Conservation (phyloP, 53 echinoderm and acorn worm genomes). For the Astropecten irregularis region DNA sequence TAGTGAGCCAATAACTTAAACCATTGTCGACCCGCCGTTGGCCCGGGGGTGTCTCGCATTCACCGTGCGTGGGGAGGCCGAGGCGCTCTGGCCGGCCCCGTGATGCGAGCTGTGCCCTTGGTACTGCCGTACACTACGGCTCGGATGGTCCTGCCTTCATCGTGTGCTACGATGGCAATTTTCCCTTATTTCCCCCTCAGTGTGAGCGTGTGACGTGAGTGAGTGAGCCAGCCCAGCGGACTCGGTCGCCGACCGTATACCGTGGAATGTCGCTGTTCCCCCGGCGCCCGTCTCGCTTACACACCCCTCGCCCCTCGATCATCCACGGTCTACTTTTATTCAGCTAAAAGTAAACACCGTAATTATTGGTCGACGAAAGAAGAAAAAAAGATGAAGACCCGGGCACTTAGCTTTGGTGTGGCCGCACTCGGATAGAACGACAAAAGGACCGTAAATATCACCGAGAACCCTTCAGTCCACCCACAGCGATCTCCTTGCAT, state of each 20-base stretch:
- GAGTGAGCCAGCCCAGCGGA: neutral
- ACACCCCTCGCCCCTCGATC: constrained; percentile 34
- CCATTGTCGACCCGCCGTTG: constrained; percentile 40
- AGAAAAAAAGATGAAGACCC: constrained; percentile 13
- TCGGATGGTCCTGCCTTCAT: no score
- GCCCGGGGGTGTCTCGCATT: constrained; percentile 22
- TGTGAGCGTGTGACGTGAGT: no score
- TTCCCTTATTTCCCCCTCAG: no score
- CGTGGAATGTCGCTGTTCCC: constrained; percentile 27
- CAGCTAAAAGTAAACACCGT: constrained; percentile 22
- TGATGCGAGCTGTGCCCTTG: no score
- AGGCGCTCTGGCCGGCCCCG: no score
- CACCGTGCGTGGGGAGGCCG: neutral
- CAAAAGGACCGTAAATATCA: constrained; percentile 37
- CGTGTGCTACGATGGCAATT: no score
- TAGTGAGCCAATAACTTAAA: constrained; percentile 27
- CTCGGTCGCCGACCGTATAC: neutral
- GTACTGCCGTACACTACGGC: no score
- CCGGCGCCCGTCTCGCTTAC: constrained; percentile 44
- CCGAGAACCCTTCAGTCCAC: constrained; percentile 27
- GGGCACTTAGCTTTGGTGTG: constrained; percentile 26
- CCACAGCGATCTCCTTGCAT: constrained; percentile 32
- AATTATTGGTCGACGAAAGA: constrained; percentile 12
- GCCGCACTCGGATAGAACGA: neutral
- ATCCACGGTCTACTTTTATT: constrained; percentile 9